Base-by-base conservation (phyloP, 2,113 vertebrate species). In the Oplegnathus fasciatus region DNA sequence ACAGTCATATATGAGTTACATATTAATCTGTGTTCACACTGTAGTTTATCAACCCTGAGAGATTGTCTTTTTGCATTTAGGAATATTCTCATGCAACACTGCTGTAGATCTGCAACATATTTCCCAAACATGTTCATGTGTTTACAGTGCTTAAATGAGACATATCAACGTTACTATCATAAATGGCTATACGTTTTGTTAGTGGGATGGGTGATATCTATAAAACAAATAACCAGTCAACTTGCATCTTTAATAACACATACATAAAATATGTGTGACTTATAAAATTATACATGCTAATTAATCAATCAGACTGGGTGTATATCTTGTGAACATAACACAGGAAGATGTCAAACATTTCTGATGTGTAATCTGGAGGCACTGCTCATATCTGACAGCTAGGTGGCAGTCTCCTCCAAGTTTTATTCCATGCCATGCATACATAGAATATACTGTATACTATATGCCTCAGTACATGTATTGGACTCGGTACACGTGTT, bases 301-400 rank as follows among this genome's bases (percentile, higher is more conserved):
- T 48, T 18, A 18, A 2, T 18, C 44, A 6, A 6, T 18, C 4
- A 48, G 4, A 48, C 15, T 17, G 46, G 46, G 5, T 42, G 9
- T 10, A 42, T 8, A 42, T 42, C 42, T 42, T 9, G 42, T 42
- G 44, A 46, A 46, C 44, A 44, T 17, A 48, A 48, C 46, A 17
- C 15, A 17, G 15, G 14, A 48, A 48, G 40, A 68, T 15, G 14
- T 50, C 26, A 32, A 20, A 22, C 5, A 10, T 37, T 71, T 9
- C 15, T 8, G 1, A 32, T 15, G 44, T 20, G 22, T 24, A 26
- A 28, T 34, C 54, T 55, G 17, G 37, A 61, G 15, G 70, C 22
- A 83, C 2, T 75, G 17, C 57, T 82, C 18, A 11, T 9, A 2
- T 79, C 18, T 78, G 52, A 54, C 75, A 24, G 22, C 88, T 65